These are phyloP conservation scores for Cynodonichthys magdalenae DNA, from an alignment of 2,797 vertebrate genomes.

Conservation along the genomic window DNA sequence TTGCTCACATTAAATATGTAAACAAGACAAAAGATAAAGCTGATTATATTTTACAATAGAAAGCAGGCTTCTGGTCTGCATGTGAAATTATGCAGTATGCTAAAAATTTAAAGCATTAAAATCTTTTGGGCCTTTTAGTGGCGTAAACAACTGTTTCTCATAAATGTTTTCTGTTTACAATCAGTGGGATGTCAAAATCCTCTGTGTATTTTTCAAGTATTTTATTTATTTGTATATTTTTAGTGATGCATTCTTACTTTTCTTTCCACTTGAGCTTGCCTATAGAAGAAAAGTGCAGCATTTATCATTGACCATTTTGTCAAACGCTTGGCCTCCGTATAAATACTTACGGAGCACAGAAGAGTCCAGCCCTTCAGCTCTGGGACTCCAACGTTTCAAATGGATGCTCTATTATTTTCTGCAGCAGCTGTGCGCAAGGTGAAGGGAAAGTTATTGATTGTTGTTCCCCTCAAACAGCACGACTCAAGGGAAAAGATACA, in stretches of 20 bases:
- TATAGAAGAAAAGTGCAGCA: slow-evolving; percentile 26
- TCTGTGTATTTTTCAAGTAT: slow-evolving; percentile 28
- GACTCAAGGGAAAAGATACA: slow-evolving; percentile 7
- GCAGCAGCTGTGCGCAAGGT: slow-evolving; percentile 14
- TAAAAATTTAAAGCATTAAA: neutral
- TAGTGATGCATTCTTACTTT: slow-evolving; percentile 26
- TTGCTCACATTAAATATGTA: neutral
- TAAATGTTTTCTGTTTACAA: neutral
- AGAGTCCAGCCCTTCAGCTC: slow-evolving; percentile 38
- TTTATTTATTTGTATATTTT: slow-evolving; percentile 33
- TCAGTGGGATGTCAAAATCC: neutral
- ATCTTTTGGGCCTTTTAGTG: neutral
- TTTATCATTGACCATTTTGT: slow-evolving; percentile 9
- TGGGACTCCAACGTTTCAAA: slow-evolving; percentile 26
- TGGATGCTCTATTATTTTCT: slow-evolving; percentile 32
- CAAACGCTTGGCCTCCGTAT: slow-evolving; percentile 33
- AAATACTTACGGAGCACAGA: slow-evolving; percentile 27
- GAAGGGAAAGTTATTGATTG: slow-evolving; percentile 43
- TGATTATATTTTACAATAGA: neutral
- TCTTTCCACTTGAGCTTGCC: slow-evolving; percentile 8
- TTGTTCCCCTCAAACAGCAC: slow-evolving; percentile 18
- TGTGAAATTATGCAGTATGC: neutral
- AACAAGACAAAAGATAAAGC: neutral
- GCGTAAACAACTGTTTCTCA: neutral
- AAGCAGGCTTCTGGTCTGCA: neutral